phyloP scores from a whole-genome alignment of 2,113 vertebrate species.

The Barnardius zonarius region DNA sequence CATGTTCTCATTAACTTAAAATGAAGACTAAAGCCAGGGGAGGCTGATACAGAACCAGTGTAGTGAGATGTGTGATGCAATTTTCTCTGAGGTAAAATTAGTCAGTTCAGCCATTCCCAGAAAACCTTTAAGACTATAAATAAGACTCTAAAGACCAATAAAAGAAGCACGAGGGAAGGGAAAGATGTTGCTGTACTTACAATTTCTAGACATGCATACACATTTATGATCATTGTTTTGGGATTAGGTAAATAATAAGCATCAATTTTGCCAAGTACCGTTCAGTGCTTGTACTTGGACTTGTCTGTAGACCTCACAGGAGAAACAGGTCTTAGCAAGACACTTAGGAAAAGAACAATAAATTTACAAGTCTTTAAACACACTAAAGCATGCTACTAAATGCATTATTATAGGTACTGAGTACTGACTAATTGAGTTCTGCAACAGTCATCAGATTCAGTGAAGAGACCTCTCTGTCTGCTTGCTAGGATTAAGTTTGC shows the following conservation, averaged over 20 bases:
- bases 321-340: background rate
- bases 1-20: background rate
- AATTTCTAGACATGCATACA: background rate
- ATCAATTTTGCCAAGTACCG: background rate
- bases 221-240: background rate
- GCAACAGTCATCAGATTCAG: background rate
- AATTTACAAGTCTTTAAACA: background rate
- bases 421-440: background rate
- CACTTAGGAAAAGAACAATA: background rate
- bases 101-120: background rate
- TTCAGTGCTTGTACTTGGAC: background rate
- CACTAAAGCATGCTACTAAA: background rate
- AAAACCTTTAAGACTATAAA: background rate
- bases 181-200: constrained; percentile 16
- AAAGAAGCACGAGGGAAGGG: background rate
- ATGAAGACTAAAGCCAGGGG: background rate
- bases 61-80: background rate
- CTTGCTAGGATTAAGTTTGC: background rate
- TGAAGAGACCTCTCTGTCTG: background rate
- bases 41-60: background rate
- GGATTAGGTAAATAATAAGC: constrained; percentile 9
- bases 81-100: constrained; percentile 35
- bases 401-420: background rate
- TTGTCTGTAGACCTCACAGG: background rate
- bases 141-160: constrained; percentile 42